Evolutionary conservation across 1,140 invertebrate species (phyloP).

Genomic region (Yoshiicerus persimilis): DNA sequence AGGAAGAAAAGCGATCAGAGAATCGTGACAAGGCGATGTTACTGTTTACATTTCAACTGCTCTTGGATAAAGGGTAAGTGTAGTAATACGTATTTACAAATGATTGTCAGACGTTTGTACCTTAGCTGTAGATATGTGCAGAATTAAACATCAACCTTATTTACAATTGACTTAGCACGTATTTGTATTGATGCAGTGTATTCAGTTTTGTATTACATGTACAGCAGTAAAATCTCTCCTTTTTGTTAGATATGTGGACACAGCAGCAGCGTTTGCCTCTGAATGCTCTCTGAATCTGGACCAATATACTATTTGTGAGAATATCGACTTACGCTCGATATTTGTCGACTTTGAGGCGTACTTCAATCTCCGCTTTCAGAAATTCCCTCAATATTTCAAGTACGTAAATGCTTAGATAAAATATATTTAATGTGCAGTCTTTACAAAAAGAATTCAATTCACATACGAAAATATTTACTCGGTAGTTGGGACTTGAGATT

Average conservation of each 20-base stretch:
- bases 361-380: constrained; percentile 80
- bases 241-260: constrained; percentile 60
- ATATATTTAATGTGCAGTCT: neutral
- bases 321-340: constrained; percentile 83
- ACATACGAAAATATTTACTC: neutral
- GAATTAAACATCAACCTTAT: neutral
- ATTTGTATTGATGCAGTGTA: no score
- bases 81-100: neutral
- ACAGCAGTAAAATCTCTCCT: no score
- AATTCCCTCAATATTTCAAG: constrained; percentile 76
- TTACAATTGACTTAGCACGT: neutral
- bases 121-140: neutral
- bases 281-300: constrained; percentile 69
- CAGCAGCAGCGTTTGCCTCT: constrained; percentile 62
- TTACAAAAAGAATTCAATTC: neutral
- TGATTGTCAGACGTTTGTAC: neutral
- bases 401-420: constrained; percentile 51
- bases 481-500: neutral
- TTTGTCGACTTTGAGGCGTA: constrained; percentile 85
- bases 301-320: constrained; percentile 80
- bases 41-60: constrained; percentile 39
- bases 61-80: constrained; percentile 44
- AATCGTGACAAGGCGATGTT: constrained; percentile 45
- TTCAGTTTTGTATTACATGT: no score
- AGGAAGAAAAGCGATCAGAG: constrained; percentile 40